Evolutionary conservation across 2,113 vertebrate genomes (phyloP), one percentile per base, ranked within the genome.

Genomic region (Eptatretus burgeri): DNA sequence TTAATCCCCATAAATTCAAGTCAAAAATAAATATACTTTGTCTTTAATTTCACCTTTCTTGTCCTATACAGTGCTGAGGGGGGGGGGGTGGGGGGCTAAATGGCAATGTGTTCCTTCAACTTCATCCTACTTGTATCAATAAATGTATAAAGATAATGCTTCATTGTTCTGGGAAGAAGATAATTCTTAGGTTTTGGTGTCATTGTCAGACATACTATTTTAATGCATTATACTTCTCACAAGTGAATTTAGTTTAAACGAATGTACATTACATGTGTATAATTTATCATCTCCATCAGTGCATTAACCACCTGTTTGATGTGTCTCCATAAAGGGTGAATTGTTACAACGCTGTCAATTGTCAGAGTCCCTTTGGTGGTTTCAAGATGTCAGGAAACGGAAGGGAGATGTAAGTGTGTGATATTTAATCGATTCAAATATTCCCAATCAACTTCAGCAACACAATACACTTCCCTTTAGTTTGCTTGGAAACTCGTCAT

Each of bases 321-420:
- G 20, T 41, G 41, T 63, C 63, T 53, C 63, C 1, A 68, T 68
- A n/a, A 71, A 98, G 91, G 91, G 84, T 98, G 77, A 98, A 98
- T 73, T 98, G 91, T 74, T 98, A 88, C 78, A 98, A 98, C 60
- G 91, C 91, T 68, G 76, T 98, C 76, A 93, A 85, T 74, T 84
- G 81, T 70, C 91, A 98, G 73, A 93, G 87, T 77, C 91, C 91
- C 67, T 98, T 98, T 71, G 91, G 91, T 73, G 91, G 91, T 72
- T 98, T 86, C 79, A 98, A 98, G 76, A 93, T 98, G 91, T 98
- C 91, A 72, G 91, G 91, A 74, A 96, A 91, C 27, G 91, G 91
- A 20, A 84, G 91, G 76, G 91, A 98, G 81, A 82, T 98, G 91
- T 98, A 78, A 94, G 91, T 83, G 75, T 69, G 50, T 67, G 27